Base-by-base conservation (phyloP, 35 echinoderm and acorn worm genomes). In the Patiria miniata region DNA sequence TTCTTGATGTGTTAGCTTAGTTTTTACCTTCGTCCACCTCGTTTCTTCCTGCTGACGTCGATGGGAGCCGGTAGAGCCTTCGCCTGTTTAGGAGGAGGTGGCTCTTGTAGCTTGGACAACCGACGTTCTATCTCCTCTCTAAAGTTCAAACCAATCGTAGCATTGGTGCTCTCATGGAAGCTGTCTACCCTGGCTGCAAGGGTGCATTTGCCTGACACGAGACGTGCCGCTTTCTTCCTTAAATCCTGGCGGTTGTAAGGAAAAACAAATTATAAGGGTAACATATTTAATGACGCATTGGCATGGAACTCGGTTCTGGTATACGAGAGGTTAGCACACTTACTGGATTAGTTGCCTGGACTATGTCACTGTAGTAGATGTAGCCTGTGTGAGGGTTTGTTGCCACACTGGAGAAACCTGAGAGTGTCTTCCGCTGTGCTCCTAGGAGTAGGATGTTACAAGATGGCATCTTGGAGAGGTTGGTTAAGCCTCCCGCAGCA, bases 391-490 rank as follows among this genome's bases (percentile, higher is more conserved):
- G 96, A 16, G 96, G 96, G 19, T 90, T 86, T 10, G 89, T 84
- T 15, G 96, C 93, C 15, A 89, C 73, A 77, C 93, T 95, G 18
- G 96, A 99, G 86, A 99, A 99, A 0, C 96, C 96, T 47, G 92
- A 94, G 17, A 99, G 85, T 4, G 90, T 99, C 78, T 92, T 94
- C 29, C 90, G 87, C 68, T 99, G 96, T 65, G 96, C 89, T 79
- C 96, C 96, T 5, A 99, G 83, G 10, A 99, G 77, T 32, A 94
- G 68, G 19, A 99, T 79, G 51, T 99, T 99, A 77, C 96, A 99
- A 51, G 96, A 87, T 47, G 96, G 96, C 96, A 99, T 99, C 83
- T 95, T 99, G 36, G 96, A 95, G 3, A 99, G 77, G 82, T 94
- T 99, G 18, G 92, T 90, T 58, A 99, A 78, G 0, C 96, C 96